phyloP scores from a whole-genome alignment of 2,888 invertebrate species.

The Pollenia griseotomentosa region DNA sequence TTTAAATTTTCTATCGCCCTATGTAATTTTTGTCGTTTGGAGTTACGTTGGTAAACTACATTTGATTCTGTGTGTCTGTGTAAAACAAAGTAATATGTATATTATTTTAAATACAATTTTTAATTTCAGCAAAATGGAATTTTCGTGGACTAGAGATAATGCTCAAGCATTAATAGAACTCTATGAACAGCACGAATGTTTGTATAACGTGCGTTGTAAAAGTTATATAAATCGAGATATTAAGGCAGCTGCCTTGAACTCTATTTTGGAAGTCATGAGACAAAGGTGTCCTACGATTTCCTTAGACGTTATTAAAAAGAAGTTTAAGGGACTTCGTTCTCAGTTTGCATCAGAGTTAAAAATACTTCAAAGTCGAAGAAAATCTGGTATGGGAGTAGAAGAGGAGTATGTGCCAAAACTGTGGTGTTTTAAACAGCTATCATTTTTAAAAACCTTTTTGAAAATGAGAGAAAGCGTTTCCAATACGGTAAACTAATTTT shows the following conservation, averaged over 20 bases:
- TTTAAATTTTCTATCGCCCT: too few species aligned
- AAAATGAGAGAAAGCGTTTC: conserved; percentile 4
- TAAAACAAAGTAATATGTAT: too few species aligned
- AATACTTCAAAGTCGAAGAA: neutral
- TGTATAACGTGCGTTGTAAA: conserved; percentile 3
- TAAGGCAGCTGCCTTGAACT: conserved; percentile 2
- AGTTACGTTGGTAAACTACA: too few species aligned
- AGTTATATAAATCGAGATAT: neutral
- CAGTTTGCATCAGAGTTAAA: conserved; percentile 13
- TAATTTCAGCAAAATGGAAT: neutral
- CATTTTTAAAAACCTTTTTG: conserved; percentile 4
- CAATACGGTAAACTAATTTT: neutral
- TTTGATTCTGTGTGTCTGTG: too few species aligned
- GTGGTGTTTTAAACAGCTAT: neutral
- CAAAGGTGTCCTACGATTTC: neutral
- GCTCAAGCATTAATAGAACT: conserved; percentile 5
- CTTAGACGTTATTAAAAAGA: conserved; percentile 4
- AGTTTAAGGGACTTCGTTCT: conserved; percentile 4
- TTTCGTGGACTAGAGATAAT: neutral
- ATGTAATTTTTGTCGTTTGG: too few species aligned
- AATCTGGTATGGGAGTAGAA: conserved; percentile 8
- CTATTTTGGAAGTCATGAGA: neutral
- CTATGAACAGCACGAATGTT: neutral
- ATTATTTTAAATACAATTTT: neutral
- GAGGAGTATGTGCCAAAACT: conserved; percentile 6